Evolutionary conservation across 2,888 invertebrate species (phyloP).

Genomic region (Himalopsyche japonica): DNA sequence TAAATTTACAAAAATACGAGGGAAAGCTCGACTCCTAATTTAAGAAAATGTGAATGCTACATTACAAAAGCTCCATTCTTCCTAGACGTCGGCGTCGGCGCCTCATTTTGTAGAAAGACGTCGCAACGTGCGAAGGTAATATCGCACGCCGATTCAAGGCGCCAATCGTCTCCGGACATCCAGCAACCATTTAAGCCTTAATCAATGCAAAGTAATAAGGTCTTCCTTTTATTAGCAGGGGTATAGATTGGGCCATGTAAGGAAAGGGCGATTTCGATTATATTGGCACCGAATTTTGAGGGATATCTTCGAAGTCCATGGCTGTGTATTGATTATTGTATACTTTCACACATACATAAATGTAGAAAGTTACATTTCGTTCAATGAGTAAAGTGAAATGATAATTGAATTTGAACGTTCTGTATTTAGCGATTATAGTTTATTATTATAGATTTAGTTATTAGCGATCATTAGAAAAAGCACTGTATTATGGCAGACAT

Average conservation of each 20-base stretch:
- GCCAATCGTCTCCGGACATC: neutral
- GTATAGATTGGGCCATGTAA: neutral
- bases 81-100: neutral
- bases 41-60: neutral
- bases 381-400: too few species aligned
- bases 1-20: too few species aligned
- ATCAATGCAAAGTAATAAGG: neutral
- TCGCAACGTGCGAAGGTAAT: neutral
- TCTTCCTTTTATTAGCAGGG: neutral
- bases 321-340: neutral
- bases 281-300: neutral
- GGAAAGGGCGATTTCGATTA: neutral
- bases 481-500: too few species aligned
- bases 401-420: too few species aligned
- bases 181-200: neutral
- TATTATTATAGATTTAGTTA: too few species aligned
- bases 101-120: neutral
- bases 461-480: too few species aligned
- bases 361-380: too few species aligned
- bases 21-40: too few species aligned
- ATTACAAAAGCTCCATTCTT: neutral
- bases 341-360: neutral
- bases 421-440: too few species aligned
- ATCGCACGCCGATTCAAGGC: neutral
- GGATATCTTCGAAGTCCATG: neutral